Evolutionary conservation across 2,113 vertebrate genomes (phyloP), one percentile per base, ranked within the genome.

Genomic region (Chunga burmeisteri): DNA sequence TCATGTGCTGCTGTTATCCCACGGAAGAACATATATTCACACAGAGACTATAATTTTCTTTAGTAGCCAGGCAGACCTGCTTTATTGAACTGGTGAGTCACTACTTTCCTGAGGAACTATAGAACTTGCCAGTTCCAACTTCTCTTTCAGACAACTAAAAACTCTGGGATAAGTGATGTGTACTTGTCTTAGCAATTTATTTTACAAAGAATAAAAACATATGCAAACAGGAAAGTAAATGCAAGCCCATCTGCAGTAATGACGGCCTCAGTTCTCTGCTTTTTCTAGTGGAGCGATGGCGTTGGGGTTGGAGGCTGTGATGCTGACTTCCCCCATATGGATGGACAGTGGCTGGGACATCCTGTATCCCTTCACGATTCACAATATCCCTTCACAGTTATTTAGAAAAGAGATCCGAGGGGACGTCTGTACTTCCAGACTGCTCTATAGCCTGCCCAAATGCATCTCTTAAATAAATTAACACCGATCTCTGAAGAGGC

Each of bases 281-380:
- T 50, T 1, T 29, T 66, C 36, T 34, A 7, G 62, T 2, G 36
- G 13, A 50, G 70, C 0, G 0, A 29, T 23, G 30, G 23, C 0
- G 0, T 1, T 44, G 87, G 38, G 42, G 21, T 10, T 7, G 1
- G 30, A 46, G 42, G 50, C 20, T 68, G 17, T 10, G 34, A 0
- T 5, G 0, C 7, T 63, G 50, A 32, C 40, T 12, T 36, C 29
- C 32, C 58, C 11, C 1, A 4, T 4, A 6, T 9, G 50, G 49
- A 9, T 36, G 50, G 72, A 9, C 47, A 18, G 44, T 8, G 22
- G 3, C 22, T 59, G 38, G 50, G 30, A 10, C 4, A 5, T 50
- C 17, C 81, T 77, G 46, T 59, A 53, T 13, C 79, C 74, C 81
- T 61, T 36, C 63, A 11, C 2, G 2, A 4, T 7, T 26, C 71